Percentiles rank a stretch among this genome's conserved stretches.
phyloP scores from a whole-genome alignment of 2,797 vertebrate genomes.

The Acestrorhynchus altus region DNA sequence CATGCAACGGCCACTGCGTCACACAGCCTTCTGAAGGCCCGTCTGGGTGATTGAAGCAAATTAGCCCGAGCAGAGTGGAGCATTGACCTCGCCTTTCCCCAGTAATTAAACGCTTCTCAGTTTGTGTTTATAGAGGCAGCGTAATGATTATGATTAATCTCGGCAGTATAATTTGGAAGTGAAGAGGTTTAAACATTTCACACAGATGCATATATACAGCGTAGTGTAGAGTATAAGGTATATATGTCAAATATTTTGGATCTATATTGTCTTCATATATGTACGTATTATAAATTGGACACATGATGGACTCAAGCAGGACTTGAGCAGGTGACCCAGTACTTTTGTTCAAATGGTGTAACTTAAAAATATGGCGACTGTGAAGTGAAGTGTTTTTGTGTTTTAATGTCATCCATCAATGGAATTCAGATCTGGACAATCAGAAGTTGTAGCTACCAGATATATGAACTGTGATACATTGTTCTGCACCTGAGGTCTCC shows the following conservation, averaged over 20 bases:
- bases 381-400: neutral
- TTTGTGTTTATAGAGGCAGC: conserved; percentile 6
- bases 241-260: too few species aligned
- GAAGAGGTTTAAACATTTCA: neutral
- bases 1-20: neutral
- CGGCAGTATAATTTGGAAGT: neutral
- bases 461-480: neutral
- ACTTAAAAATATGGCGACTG: too few species aligned
- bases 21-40: neutral
- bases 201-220: too few species aligned
- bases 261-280: too few species aligned
- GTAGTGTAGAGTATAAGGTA: too few species aligned
- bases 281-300: too few species aligned
- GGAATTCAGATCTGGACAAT: neutral
- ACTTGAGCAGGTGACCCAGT: too few species aligned
- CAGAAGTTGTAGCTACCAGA: neutral
- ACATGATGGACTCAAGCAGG: too few species aligned
- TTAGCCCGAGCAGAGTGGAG: conserved; percentile 20
- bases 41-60: conserved; percentile 16
- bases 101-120: conserved; percentile 30
- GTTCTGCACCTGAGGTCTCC: neutral
- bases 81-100: conserved; percentile 1
- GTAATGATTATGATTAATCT: conserved; percentile 8
- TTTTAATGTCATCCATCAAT: neutral
- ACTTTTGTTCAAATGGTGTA: too few species aligned